phyloP scores from a whole-genome alignment of 2,888 invertebrate species.

The Drosophila formosana region DNA sequence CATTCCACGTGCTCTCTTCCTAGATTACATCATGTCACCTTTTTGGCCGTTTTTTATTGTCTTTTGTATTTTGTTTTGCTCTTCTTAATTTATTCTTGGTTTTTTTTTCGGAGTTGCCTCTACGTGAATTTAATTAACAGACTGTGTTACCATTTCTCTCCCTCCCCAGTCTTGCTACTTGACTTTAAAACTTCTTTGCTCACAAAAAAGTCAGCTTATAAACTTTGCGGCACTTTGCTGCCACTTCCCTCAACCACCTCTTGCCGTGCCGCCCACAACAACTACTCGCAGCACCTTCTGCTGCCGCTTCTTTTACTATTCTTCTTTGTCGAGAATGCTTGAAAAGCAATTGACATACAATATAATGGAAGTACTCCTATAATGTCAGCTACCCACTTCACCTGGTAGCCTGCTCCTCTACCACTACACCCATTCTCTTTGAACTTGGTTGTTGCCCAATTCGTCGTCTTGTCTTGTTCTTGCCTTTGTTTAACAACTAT shows the following conservation, averaged over 20 bases:
- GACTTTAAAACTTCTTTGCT: slow-evolving; percentile 47
- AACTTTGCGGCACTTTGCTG: slow-evolving; percentile 51
- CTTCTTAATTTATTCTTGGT: slow-evolving; percentile 4
- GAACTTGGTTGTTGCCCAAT: slow-evolving; percentile 47
- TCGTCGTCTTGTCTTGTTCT: slow-evolving; percentile 36
- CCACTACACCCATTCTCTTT: background rate
- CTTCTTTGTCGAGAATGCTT: slow-evolving; percentile 70
- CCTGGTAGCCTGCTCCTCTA: slow-evolving; percentile 1
- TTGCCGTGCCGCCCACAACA: slow-evolving; percentile 14
- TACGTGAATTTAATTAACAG: slow-evolving; percentile 60
- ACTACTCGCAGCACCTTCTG: slow-evolving; percentile 25
- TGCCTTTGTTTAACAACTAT: slow-evolving; percentile 46
- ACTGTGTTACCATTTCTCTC: slow-evolving; percentile 38
- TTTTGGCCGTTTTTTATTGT: slow-evolving; percentile 26
- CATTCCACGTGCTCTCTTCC: slow-evolving; percentile 5
- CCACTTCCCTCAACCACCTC: background rate
- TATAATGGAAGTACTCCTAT: slow-evolving; percentile 64
- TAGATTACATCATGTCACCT: slow-evolving; percentile 56
- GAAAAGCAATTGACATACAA: slow-evolving; percentile 80
- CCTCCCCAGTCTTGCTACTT: background rate
- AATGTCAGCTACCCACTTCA: slow-evolving; percentile 37
- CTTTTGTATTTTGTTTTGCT: slow-evolving; percentile 3
- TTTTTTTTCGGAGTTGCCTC: background rate
- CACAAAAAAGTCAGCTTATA: slow-evolving; percentile 38
- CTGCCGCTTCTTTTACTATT: slow-evolving; percentile 9